Conservation (phyloP, 2,113 vertebrate genomes). For the Amazona vittata region DNA sequence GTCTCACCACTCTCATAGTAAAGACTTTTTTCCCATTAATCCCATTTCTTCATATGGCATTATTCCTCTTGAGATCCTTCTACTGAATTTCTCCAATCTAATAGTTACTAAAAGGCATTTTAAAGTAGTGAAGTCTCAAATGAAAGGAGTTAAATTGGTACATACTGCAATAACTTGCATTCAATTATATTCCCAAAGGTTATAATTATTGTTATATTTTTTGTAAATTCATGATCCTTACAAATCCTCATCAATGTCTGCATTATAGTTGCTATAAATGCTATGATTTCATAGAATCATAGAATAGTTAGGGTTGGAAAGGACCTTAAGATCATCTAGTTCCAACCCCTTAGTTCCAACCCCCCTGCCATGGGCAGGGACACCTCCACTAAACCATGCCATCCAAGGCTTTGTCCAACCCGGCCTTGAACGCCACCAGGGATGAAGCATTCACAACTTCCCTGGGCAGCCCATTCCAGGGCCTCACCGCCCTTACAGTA, state of each 20-base stretch:
- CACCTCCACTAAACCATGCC: too few species aligned
- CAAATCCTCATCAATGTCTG: background rate
- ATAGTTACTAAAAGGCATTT: background rate
- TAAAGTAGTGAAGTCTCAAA: background rate
- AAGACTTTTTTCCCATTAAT: background rate
- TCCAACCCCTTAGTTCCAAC: too few species aligned
- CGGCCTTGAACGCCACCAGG: too few species aligned
- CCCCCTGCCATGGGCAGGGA: too few species aligned
- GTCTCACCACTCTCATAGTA: background rate
- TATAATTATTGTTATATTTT: background rate
- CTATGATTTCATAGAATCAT: background rate
- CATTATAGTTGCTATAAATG: accelerated
- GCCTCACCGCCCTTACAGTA: too few species aligned
- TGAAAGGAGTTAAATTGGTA: background rate
- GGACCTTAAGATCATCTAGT: too few species aligned
- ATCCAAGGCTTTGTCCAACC: too few species aligned
- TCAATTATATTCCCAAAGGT: background rate
- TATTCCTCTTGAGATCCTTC: background rate
- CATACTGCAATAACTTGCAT: background rate
- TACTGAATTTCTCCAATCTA: background rate
- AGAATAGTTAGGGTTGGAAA: too few species aligned
- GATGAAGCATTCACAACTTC: too few species aligned
- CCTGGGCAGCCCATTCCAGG: too few species aligned
- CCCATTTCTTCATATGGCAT: background rate
- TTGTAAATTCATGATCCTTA: background rate